phyloP scores from a whole-genome alignment of 64 coral and sea anemone genomes.

The Platygyra sinensis region DNA sequence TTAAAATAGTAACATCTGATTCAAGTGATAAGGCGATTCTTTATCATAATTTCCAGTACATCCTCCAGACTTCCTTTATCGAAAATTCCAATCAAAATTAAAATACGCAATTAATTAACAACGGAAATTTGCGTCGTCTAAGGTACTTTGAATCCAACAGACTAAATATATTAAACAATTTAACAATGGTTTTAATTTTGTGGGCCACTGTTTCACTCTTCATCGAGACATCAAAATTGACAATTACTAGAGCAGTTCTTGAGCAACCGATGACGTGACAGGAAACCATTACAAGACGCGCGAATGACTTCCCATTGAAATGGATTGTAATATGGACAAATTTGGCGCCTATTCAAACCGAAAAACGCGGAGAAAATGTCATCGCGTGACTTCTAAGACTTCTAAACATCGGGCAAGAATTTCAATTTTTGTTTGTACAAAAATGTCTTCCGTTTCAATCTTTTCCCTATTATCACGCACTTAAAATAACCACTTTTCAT shows the following conservation, averaged over 20 bases:
- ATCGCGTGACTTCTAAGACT: background rate
- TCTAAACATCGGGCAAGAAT: background rate
- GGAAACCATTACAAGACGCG: too few species aligned
- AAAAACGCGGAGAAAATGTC: too few species aligned
- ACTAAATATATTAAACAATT: background rate
- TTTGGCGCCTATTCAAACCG: too few species aligned
- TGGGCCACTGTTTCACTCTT: too few species aligned
- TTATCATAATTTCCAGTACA: background rate
- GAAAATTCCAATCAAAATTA: background rate
- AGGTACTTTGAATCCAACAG: background rate
- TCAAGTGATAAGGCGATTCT: background rate
- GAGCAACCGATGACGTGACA: too few species aligned
- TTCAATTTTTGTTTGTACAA: too few species aligned
- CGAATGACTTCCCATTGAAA: too few species aligned
- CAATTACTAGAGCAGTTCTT: too few species aligned
- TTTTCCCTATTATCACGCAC: background rate
- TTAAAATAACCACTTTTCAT: background rate
- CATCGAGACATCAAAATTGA: too few species aligned
- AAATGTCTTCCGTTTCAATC: background rate
- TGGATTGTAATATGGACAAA: too few species aligned
- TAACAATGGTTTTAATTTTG: background rate
- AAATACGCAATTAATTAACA: background rate
- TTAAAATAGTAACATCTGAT: conserved; percentile 10
- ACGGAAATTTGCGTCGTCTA: background rate
- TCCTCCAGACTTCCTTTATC: background rate